Conservation (phyloP, 2,113 vertebrate species). For the Dolichallabes microphthalmus region DNA sequence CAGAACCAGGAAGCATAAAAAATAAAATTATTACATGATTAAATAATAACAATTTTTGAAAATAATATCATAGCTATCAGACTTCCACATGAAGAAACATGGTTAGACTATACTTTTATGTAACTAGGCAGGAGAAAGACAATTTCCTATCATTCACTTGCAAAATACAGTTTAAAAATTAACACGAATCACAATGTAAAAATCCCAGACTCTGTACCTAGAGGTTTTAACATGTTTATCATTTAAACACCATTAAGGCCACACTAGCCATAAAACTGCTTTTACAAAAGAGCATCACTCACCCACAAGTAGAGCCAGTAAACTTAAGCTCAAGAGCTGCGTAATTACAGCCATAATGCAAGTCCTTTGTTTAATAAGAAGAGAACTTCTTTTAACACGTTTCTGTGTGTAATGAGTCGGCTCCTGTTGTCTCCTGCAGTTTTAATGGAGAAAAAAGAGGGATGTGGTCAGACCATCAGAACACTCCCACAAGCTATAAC, state of each 20-base stretch:
- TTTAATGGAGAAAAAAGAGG: not conserved
- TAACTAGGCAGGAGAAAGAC: not conserved
- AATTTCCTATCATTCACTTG: not conserved
- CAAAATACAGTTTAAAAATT: not conserved
- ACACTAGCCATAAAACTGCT: not conserved
- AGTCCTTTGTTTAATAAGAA: not conserved
- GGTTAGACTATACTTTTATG: not conserved
- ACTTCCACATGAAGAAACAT: not conserved
- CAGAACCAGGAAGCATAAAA: not conserved
- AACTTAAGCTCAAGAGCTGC: not conserved
- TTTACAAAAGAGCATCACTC: not conserved
- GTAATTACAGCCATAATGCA: slow-evolving; percentile 5
- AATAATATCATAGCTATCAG: not conserved
- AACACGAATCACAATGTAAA: not conserved
- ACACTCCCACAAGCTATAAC: not conserved
- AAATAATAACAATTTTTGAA: not conserved
- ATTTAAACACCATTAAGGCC: not conserved
- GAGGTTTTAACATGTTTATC: not conserved
- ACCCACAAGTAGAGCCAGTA: not conserved
- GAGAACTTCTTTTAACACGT: not conserved
- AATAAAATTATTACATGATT: not conserved
- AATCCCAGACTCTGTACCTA: not conserved
- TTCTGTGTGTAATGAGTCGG: not conserved
- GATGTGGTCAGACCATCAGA: not conserved
- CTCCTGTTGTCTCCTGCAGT: not conserved